Conservation (phyloP, 2,888 invertebrate genomes). For the Troilus luridus region DNA sequence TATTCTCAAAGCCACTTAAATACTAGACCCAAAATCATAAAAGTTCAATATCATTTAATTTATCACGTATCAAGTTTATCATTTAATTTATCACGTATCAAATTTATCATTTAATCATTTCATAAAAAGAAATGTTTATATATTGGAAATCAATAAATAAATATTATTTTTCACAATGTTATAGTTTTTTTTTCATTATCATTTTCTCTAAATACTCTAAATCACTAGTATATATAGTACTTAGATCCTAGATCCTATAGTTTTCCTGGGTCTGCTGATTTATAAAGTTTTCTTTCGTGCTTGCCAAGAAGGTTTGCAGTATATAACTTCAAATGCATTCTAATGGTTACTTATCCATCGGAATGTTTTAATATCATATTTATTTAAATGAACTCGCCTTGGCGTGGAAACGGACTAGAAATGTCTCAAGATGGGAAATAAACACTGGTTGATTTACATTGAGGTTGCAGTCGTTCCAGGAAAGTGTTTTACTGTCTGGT, state of each 20-base stretch:
- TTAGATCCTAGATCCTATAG: not conserved
- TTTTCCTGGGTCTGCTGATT: not conserved
- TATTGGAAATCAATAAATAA: no score
- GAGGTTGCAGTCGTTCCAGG: not conserved
- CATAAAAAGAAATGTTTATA: no score
- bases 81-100: no score
- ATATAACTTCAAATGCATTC: not conserved
- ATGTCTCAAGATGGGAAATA: conserved; percentile 36
- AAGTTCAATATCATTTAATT: no score
- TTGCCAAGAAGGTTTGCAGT: not conserved
- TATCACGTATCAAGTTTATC: no score
- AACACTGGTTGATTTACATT: conserved; percentile 21
- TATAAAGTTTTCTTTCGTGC: not conserved
- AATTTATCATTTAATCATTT: no score
- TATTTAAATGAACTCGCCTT: not conserved
- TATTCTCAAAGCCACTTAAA: no score
- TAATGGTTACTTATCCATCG: not conserved
- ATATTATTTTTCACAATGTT: no score
- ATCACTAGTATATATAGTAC: no score
- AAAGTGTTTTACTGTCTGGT: conserved; percentile 34
- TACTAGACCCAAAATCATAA: no score
- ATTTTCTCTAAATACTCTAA: no score
- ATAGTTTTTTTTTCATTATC: no score
- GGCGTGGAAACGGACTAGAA: conserved; percentile 1
- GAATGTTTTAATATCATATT: conserved; percentile 34